phyloP scores from a whole-genome alignment of 2,888 invertebrate species.

The Sphaerophoria rueppellii region DNA sequence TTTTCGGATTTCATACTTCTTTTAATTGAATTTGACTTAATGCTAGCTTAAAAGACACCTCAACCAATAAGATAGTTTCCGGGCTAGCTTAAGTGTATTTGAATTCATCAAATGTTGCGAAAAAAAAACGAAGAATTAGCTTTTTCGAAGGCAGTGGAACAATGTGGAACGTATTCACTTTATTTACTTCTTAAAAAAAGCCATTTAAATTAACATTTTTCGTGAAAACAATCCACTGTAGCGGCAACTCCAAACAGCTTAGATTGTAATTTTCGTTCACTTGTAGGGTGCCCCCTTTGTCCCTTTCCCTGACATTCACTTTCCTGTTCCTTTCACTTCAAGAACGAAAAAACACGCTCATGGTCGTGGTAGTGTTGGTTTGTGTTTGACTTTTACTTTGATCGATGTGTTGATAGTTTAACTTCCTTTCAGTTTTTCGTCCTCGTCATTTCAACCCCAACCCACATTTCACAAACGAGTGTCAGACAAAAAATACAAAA shows the following conservation, averaged over 20 bases:
- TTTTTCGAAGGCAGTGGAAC: too few species aligned
- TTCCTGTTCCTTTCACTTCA: neutral
- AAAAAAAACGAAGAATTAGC: too few species aligned
- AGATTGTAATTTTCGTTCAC: constrained; percentile 62
- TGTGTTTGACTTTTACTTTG: constrained; percentile 71
- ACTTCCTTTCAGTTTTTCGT: constrained; percentile 61
- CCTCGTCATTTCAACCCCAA: constrained; percentile 9
- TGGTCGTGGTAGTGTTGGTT: constrained; percentile 54
- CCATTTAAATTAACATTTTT: neutral
- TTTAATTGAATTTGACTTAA: too few species aligned
- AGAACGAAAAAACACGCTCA: neutral
- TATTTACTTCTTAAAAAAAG: neutral
- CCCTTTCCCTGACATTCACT: constrained; percentile 4
- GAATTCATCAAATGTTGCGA: too few species aligned
- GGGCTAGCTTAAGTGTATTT: too few species aligned
- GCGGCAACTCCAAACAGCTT: constrained; percentile 26
- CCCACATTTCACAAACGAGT: neutral
- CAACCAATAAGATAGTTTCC: too few species aligned
- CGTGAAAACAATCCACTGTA: neutral
- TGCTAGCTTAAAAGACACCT: too few species aligned
- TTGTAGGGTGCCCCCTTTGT: constrained; percentile 47
- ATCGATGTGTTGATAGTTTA: constrained; percentile 73
- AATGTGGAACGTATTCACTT: neutral
- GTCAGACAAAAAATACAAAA: neutral
- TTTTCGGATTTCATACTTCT: too few species aligned